A percentile compares a stretch with the other conserved stretches of the same genome.
Evolutionary conservation across 2,888 invertebrate genomes (phyloP).

Genomic region (Lamproptera curius): DNA sequence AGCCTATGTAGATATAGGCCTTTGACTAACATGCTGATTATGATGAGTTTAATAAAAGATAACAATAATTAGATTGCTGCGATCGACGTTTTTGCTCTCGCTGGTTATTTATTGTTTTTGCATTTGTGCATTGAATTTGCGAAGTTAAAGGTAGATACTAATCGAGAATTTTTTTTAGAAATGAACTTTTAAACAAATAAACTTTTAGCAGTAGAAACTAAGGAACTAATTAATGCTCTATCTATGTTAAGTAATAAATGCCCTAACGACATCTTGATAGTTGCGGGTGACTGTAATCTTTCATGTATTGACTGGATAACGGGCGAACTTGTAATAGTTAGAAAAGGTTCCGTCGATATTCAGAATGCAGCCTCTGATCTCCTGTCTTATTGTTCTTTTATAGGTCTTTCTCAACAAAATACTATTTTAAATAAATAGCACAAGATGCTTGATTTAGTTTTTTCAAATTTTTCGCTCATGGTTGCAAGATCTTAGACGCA

Average conservation of each 20-base stretch:
- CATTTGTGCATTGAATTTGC: no score
- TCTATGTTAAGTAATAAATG: background rate
- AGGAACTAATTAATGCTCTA: background rate
- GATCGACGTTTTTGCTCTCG: no score
- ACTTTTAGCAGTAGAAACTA: no score
- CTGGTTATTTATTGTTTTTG: no score
- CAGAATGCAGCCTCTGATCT: background rate
- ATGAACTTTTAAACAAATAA: no score
- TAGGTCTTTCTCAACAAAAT: background rate
- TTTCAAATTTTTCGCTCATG: background rate
- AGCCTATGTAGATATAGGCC: no score
- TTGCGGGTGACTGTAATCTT: background rate
- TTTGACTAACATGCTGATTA: no score
- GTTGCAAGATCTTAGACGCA: background rate
- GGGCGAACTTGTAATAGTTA: background rate
- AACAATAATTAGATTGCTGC: no score
- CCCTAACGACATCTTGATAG: background rate
- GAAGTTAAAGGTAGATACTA: no score
- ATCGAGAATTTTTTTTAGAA: no score
- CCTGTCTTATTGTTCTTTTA: background rate
- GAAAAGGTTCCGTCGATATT: background rate
- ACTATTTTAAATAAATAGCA: background rate
- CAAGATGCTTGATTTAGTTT: background rate
- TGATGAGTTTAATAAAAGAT: no score
- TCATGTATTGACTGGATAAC: background rate